Base-by-base conservation (phyloP, 2,888 invertebrate species). In the Chrysodeixis includens region DNA sequence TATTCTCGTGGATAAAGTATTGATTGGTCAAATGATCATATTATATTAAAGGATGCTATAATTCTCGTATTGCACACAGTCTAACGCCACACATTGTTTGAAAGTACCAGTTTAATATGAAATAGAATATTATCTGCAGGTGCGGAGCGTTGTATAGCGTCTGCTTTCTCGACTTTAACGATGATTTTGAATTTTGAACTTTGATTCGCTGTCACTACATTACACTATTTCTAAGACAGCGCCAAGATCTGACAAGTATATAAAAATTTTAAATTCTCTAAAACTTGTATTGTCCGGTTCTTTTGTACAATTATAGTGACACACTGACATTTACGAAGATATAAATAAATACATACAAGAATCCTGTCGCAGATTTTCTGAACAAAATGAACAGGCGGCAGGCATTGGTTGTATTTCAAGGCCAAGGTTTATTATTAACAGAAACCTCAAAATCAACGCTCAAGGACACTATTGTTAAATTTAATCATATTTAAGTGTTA, bases 1-100 rank as follows among this genome's bases (percentile, higher is more conserved):
- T 66, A 66, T 71, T 71, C 65, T 72, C 20, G 65, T 75, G 30
- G 30, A 57, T n/a, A 46, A 64, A 30, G 53, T 58, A 59, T 71
- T 64, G 40, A 22, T 53, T 12, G 9, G 56, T 20, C 20, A 46
- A 14, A 18, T 18, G n/a, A 7, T 46, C 8, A 46, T 35, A 5
- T 35, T 35, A 14, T 35, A 35, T 14, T 14, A 14, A 35, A 35
- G 12, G 35, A 35, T 35, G 35, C 35, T 5, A 40, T n/a, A 40
- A 40, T n/a, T 5, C 40, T 40, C 26, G 40, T n/a, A 40, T n/a
- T n/a, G 40, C 40, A n/a, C n/a, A n/a, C n/a, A n/a, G n/a, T 40
- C n/a, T 14, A 40, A n/a, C 40, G 40, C n/a, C 40, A 40, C 40
- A 40, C 26, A 76, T 72, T 75, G 60, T 75, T 64, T 57, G 51